Conservation (phyloP, 2,113 vertebrate species). For the Perccottus glenii region DNA sequence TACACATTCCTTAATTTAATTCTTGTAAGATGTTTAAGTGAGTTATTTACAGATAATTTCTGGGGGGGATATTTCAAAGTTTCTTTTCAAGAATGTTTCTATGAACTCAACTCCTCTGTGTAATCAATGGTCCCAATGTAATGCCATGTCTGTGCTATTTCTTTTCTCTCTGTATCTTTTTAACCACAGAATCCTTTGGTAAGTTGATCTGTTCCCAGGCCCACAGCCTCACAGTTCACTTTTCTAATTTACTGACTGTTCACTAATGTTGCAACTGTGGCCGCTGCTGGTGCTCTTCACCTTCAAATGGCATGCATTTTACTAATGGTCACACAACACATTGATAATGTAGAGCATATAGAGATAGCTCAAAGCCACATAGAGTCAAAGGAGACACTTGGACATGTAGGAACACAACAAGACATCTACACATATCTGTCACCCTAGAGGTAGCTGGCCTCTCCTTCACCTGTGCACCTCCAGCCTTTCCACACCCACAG, state of each 20-base stretch:
- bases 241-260: conserved; percentile 59
- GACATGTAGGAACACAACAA: conserved; percentile 56
- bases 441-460: conserved; percentile 77
- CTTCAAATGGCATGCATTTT: conserved; percentile 96
- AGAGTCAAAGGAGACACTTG: conserved; percentile 71
- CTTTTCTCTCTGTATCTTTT: conserved; percentile 99
- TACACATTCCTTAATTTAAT: not conserved
- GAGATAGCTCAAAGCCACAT: conserved; percentile 38
- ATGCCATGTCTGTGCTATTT: conserved; percentile 99
- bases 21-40: not conserved
- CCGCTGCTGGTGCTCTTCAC: conserved; percentile 60
- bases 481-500: conserved; percentile 78
- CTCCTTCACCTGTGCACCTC: conserved; percentile 78
- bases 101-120: conserved; percentile 66
- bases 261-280: conserved; percentile 69
- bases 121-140: conserved; percentile 85
- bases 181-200: conserved; percentile 99
- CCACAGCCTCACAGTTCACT: conserved; percentile 93
- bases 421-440: conserved; percentile 65
- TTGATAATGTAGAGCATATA: conserved; percentile 66
- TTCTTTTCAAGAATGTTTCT: conserved; percentile 63
- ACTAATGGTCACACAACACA: conserved; percentile 87
- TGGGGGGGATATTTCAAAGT: not conserved
- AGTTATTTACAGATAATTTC: no score
- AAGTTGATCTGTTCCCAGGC: conserved; percentile 99